phyloP scores from a whole-genome alignment of 2,797 vertebrate species.

The Denticeps clupeoides region DNA sequence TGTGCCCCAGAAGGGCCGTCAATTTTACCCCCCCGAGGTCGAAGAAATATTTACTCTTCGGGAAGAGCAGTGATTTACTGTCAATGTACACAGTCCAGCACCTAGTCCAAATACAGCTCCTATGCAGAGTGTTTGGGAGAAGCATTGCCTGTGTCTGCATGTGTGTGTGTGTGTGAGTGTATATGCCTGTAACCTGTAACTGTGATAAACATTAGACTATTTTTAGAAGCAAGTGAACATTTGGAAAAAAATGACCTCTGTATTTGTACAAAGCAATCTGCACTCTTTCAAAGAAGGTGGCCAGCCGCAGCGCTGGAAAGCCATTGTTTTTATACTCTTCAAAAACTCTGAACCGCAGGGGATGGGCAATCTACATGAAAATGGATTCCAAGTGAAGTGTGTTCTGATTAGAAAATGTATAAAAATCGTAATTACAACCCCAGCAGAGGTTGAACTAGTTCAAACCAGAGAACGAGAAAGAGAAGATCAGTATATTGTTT shows the following conservation, averaged over 20 bases:
- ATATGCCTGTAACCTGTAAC: slow-evolving; percentile 38
- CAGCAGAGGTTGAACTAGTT: no score
- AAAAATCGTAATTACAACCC: no score
- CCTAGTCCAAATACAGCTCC: slow-evolving; percentile 42
- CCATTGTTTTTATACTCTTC: not conserved
- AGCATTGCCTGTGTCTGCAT: slow-evolving; percentile 15
- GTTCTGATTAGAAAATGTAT: no score
- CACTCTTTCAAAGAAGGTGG: slow-evolving; percentile 32
- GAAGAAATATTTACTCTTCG: slow-evolving; percentile 41
- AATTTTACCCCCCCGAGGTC: slow-evolving; percentile 10
- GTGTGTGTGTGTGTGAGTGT: slow-evolving; percentile 17
- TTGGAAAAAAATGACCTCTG: slow-evolving; percentile 54
- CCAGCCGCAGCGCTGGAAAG: not conserved
- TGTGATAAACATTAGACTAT: slow-evolving; percentile 52
- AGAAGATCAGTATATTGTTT: no score
- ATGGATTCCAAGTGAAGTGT: no score
- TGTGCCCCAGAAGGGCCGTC: slow-evolving; percentile 18
- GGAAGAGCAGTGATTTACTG: slow-evolving; percentile 14
- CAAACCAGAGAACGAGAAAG: no score
- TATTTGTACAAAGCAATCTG: slow-evolving; percentile 29
- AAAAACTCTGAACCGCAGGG: not conserved
- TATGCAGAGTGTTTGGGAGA: slow-evolving; percentile 17
- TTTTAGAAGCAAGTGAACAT: slow-evolving; percentile 38
- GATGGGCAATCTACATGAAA: not conserved
- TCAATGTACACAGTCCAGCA: slow-evolving; percentile 24